Base-by-base conservation (phyloP, 2,888 invertebrate species). In the Luperina testacea region DNA sequence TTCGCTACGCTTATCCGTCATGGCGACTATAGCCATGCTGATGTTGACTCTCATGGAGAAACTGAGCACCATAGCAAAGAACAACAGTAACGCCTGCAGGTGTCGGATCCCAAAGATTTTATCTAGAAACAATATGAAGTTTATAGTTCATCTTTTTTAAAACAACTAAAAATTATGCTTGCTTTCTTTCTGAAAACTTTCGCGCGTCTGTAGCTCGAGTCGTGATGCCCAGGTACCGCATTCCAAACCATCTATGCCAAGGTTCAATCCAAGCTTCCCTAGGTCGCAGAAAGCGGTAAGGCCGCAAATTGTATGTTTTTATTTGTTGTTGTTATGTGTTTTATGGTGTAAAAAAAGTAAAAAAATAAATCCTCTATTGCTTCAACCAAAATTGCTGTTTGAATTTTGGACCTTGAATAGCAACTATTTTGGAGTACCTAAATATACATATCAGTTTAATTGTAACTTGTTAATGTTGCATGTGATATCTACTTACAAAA, bases 11-110 rank as follows among this genome's bases (percentile, higher is more conserved):
- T 97, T 92, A 20, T 98, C 97, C 0, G 98, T 98, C 75, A 97
- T 87, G 27, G 92, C 92, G 0, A 97, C 94, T 15, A 75, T 97
- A 96, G 75, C 94, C 93, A 98, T 97, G 20, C 98, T 97, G 73
- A 97, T 95, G 90, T 97, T 97, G 24, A 97, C 97, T 83, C 98
- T 95, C 90, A 97, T 97, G 24, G 97, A 97, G 89, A 97, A 98
- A 72, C 97, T 97, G 6, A 97, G 95, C 1, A 97, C 92, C 82
- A 97, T 96, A 0, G 97, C 96, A 0, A 97, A 87, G 84, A 98
- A 97, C 79, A 98, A 93, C 86, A 98, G 90, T 0, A 97, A 80
- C 0, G 96, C 94, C 89, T 98, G 98, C 3, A 97, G 86, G 90
- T 98, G 98, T 8, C 98, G 95, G 72, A 97, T 77, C 0, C 89